A percentile compares a stretch with the other conserved stretches of the same genome.
phyloP scores from a whole-genome alignment of 1,140 invertebrate genomes.

The Macrobrachium rosenbergii region DNA sequence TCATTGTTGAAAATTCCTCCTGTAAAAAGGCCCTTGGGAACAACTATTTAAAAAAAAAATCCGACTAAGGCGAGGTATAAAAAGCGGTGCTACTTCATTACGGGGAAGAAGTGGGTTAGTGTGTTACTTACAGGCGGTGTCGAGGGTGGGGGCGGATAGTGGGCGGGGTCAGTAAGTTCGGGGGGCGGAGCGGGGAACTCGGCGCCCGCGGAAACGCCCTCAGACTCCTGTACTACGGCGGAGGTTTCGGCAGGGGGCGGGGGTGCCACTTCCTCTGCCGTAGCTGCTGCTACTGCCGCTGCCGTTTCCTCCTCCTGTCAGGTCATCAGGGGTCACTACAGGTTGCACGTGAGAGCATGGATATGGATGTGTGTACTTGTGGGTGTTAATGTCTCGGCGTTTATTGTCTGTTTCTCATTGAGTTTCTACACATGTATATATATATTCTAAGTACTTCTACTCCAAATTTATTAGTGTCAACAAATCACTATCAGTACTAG shows the following conservation, averaged over 20 bases:
- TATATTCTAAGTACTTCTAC: neutral
- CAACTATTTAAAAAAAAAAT: too few relatives aligned
- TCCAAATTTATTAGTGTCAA: neutral
- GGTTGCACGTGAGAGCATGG: slow-evolving; percentile 14
- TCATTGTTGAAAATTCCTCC: too few relatives aligned
- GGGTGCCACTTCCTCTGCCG: neutral
- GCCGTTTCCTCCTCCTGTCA: slow-evolving; percentile 40
- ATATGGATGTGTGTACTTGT: slow-evolving; percentile 27
- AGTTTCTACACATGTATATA: neutral
- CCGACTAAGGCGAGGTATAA: too few relatives aligned
- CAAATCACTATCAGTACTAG: neutral
- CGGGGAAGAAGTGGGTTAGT: too few relatives aligned
- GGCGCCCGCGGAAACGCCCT: slow-evolving; percentile 43
- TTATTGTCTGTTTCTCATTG: neutral
- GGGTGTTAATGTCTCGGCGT: neutral
- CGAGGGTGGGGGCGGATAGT: slow-evolving; percentile 47
- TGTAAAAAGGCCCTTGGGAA: too few relatives aligned
- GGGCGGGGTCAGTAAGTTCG: slow-evolving; percentile 52
- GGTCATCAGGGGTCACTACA: slow-evolving; percentile 30
- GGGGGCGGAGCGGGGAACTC: slow-evolving; percentile 60
- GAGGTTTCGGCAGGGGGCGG: neutral
- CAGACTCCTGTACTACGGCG: slow-evolving; percentile 16
- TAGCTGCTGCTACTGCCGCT: neutral
- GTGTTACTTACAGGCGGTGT: slow-evolving; percentile 52
- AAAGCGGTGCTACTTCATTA: too few relatives aligned